Evolutionary conservation across 1,140 invertebrate species (phyloP), one percentile per base, ranked within the genome.

Genomic region (Drosophila subobscura): DNA sequence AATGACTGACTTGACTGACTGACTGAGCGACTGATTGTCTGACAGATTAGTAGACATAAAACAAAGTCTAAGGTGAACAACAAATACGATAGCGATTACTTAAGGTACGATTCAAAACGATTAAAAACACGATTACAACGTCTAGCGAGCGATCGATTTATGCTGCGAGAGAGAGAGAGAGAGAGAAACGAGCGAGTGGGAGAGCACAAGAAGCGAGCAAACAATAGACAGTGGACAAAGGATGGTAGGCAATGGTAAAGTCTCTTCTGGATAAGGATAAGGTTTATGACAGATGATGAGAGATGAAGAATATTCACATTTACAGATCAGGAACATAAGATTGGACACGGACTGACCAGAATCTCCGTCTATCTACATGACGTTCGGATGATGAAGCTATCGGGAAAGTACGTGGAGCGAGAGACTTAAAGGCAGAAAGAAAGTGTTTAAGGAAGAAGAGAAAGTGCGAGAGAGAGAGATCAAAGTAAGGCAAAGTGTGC

Each of bases 1-100:
- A 86, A 83, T 85, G 81, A 74, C 63, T 75, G 72, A 74, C 51
- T 50, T 80, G 77, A 77, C 52, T 78, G 76, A 56, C 50, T 78
- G 74, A 59, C 41, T 77, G 75, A 52, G 20, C 59, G 53, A 66
- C 54, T 77, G 75, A 56, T 55, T 70, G 68, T 59, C 77, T 73
- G 78, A 68, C 72, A 66, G 72, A 76, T 67, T 67, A 73, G 71
- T 73, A 67, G 61, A 72, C 58, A 72, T 72, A 50, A 66, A 77
- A 74, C 59, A 64, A 49, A 79, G 63, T 64, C 80, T 74, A 57
- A 65, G 71, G 71, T 73, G 44, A 81, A 77, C 83, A 61, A 77
- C 72, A 65, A 68, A 49, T 83, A 63, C 61, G 63, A 77, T 73
- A 72, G 53, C 58, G 47, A 74, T 56, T 73, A 65, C 53, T 72